Evolutionary conservation across 2,113 vertebrate species (phyloP), one percentile per base, ranked within the genome.

Genomic region (Urocitellus parryii): DNA sequence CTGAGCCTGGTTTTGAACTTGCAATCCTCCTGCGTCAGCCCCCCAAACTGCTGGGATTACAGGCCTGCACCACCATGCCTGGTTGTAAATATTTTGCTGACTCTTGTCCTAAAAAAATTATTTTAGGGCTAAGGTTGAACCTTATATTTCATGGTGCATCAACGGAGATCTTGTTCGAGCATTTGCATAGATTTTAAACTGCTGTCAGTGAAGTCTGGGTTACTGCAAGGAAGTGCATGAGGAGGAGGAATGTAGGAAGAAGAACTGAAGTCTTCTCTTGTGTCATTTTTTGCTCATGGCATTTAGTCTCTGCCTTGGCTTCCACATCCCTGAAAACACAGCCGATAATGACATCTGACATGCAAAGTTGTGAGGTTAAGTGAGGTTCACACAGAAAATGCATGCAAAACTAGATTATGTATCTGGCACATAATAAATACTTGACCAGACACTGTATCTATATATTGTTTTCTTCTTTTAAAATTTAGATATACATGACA

Each of bases 51-150:
- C 56, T 22, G 56, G 18, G 56, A 58, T 58, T 58, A 58, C 20
- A 24, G 56, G 56, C 20, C 6, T 22, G 20, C 5, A 6, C 17
- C 56, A 56, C 56, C 20, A 18, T 1, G 13, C 18, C 56, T 13
- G 13, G 20, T 20, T 58, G 56, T 58, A 58, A 58, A 58, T 22
- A 58, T 58, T 1, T 58, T 80, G 39, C 27, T 53, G 61, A 87
- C 14, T 78, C 37, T 68, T 78, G 51, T 63, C 27, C 24, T 39
- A 79, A 67, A 6, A 74, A 58, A 6, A 32, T 76, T 67, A 42
- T 48, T 48, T 94, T 39, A 79, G 92, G 48, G 32, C 27, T 76
- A 82, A 95, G 34, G n/a, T 63, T 95, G 8, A 48, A 86, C 18
- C 17, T 22, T 85, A 3, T 70, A 76, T 88, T 92, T 87, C 80